A percentile compares a stretch with the other conserved stretches of the same genome.
Conservation (phyloP, 2,888 invertebrate genomes). For the Drosophila austrosaltans region DNA sequence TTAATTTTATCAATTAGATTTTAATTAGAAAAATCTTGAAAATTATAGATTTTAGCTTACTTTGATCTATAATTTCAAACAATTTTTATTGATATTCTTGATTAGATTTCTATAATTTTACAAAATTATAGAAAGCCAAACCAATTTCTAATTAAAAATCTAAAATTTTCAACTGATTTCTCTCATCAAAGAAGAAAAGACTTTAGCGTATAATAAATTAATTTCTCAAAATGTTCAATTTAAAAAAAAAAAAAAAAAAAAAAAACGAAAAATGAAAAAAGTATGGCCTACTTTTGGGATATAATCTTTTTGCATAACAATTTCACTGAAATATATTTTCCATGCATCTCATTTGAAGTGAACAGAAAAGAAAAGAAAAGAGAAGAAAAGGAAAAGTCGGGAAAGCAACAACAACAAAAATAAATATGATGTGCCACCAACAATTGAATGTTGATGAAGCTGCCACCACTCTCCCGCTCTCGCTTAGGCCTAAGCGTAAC, state of each 20-base stretch:
- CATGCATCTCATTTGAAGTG: conserved; percentile 11
- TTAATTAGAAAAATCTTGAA: no score
- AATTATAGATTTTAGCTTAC: no score
- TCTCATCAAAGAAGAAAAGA: no score
- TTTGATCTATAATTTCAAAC: no score
- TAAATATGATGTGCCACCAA: conserved; percentile 28
- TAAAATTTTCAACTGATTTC: no score
- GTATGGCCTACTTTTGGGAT: background rate
- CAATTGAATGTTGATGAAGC: conserved; percentile 73
- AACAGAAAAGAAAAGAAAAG: background rate
- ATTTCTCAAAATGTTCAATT: background rate
- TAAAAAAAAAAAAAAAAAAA: background rate
- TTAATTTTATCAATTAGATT: no score
- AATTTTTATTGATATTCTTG: no score
- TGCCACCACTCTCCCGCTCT: background rate
- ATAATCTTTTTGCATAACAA: conserved; percentile 5
- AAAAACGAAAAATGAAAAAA: no score
- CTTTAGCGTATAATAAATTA: background rate
- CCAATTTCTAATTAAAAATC: no score
- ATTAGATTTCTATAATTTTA: no score
- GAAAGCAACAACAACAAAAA: no score
- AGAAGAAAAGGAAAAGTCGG: background rate
- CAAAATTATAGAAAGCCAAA: no score
- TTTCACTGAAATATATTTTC: conserved; percentile 4
- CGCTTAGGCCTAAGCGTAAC: background rate